Evolutionary conservation across 2,797 vertebrate genomes (phyloP), one percentile per base, ranked within the genome.

Genomic region (Sebastes matsubarae): DNA sequence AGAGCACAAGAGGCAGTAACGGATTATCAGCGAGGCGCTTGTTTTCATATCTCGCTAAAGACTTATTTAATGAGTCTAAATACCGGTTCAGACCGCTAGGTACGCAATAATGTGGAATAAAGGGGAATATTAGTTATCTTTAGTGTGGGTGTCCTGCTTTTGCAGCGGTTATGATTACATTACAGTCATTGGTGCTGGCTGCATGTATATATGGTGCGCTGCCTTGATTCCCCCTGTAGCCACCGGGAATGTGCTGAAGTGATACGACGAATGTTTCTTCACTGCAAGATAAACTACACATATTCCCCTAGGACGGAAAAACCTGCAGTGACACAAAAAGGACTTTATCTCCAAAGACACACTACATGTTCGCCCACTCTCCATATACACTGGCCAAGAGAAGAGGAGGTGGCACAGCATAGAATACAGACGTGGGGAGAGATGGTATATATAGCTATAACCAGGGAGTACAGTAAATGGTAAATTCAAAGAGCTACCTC

Each of bases 401-500:
- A 90, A 87, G 89, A 91, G 82, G 89, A 87, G 88, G 86, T 84
- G 85, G 86, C 83, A 76, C 68, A 36, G 82, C 91, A 92, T 91
- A 86, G 92, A 87, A 92, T 86, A 89, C 84, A 87, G 89, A 90
- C 84, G 38, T 75, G 76, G 83, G 83, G 81, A 83, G 85, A 84
- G 84, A 85, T 89, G 85, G 83, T 89, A 92, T 93, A 94, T 93
- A 92, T 90, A 91, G 93, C 91, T 92, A 87, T 92, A 93, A 92
- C 91, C 93, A 91, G 83, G 73, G 64, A 83, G 91, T 90, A 93
- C 94, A 94, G 94, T 93, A 94, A 94, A 96, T 92, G 93, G 92
- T 91, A 85, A 93, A 95, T 95, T 95, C 95, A 96, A 95, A 94
- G 95, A 92, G 94, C 94, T 94, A 93, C 93, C 93, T 94, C 94